Percentiles rank a stretch among this genome's conserved stretches.
Evolutionary conservation across 2,113 vertebrate genomes (phyloP).

Genomic region (Australoheros scitulus): DNA sequence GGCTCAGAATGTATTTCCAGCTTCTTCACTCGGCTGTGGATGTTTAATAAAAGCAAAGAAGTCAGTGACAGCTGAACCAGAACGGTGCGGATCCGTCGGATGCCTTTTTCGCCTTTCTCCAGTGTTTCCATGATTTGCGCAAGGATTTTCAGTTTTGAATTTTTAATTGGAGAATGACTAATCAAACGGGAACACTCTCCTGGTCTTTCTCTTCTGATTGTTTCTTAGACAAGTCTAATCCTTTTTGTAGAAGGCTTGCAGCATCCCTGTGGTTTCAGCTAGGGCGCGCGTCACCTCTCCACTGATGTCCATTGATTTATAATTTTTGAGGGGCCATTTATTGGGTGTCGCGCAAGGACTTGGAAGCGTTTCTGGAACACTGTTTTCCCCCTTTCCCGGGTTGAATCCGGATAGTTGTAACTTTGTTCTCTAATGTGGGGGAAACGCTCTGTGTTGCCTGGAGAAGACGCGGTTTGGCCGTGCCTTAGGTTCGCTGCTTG

Average conservation of each 20-base stretch:
- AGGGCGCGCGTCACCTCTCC: slow-evolving; percentile 45
- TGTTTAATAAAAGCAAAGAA: background rate
- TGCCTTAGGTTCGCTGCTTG: background rate
- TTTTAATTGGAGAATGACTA: slow-evolving; percentile 9
- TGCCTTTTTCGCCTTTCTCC: slow-evolving; percentile 6
- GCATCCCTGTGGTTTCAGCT: slow-evolving; percentile 1
- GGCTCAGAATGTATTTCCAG: background rate
- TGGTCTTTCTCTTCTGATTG: background rate
- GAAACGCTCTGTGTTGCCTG: background rate
- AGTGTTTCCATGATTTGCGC: slow-evolving; percentile 9
- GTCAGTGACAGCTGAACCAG: slow-evolving; percentile 16
- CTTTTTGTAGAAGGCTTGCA: background rate
- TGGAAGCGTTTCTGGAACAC: background rate
- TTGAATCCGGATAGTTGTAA: slow-evolving; percentile 54
- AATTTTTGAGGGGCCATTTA: slow-evolving; percentile 1
- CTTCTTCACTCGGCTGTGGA: background rate
- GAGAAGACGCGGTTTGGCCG: slow-evolving; percentile 32
- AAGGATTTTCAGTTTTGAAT: slow-evolving; percentile 14
- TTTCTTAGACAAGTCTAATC: background rate
- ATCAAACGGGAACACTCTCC: background rate
- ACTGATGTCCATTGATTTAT: slow-evolving; percentile 38
- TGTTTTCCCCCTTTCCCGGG: background rate
- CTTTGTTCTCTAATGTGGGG: slow-evolving; percentile 54
- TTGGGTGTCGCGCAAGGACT: slow-evolving; percentile 14
- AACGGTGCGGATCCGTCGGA: slow-evolving; percentile 24